Conservation (phyloP, 2,113 vertebrate genomes). For the Pseudorectes ferrugineus region DNA sequence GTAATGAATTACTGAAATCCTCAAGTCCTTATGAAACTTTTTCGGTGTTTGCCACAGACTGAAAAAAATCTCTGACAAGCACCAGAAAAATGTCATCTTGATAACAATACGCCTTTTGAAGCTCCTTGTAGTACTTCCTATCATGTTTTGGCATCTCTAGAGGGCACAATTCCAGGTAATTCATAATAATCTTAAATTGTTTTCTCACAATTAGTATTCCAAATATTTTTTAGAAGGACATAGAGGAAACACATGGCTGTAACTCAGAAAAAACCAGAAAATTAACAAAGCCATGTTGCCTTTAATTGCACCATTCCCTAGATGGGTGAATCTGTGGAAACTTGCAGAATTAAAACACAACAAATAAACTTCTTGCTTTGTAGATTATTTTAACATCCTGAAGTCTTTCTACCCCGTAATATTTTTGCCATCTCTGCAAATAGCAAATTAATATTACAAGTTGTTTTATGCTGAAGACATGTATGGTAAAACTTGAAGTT, state of each 20-base stretch:
- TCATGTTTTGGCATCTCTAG: neutral
- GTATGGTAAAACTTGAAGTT: fast-evolving
- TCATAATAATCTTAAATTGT: neutral
- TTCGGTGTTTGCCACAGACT: neutral
- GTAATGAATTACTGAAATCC: neutral
- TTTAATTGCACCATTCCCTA: neutral
- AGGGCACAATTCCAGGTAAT: neutral
- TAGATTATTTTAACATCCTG: neutral
- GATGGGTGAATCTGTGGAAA: neutral
- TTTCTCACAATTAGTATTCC: neutral
- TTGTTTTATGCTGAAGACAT: neutral
- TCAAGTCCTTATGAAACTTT: neutral
- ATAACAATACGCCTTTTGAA: neutral
- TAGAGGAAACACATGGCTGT: neutral
- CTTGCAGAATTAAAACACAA: neutral
- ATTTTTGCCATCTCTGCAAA: neutral
- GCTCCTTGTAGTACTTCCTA: neutral
- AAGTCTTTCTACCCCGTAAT: neutral
- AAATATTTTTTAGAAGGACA: neutral
- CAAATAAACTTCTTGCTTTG: neutral
- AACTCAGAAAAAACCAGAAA: neutral
- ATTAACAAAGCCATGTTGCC: neutral
- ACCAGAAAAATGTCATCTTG: neutral
- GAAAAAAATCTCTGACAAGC: neutral
- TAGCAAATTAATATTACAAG: neutral